These are phyloP conservation scores for Pomatostomus ruficeps DNA, from an alignment of 2,113 vertebrate species.

Conservation along the genomic window DNA sequence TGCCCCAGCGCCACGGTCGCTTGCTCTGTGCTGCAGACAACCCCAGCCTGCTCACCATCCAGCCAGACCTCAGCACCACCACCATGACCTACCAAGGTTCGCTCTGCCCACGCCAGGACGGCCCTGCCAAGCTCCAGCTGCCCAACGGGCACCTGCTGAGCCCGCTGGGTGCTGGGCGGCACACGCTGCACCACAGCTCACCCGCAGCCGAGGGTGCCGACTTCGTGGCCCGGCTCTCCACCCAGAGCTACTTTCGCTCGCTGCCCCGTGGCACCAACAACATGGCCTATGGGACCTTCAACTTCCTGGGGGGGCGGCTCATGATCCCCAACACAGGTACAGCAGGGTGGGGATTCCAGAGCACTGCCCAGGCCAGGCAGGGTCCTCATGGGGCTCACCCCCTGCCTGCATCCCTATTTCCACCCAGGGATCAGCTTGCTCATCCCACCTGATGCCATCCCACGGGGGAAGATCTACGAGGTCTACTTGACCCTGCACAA, in stretches of 20 bases:
- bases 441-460: constrained; percentile 97
- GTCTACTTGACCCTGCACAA: constrained; percentile 96
- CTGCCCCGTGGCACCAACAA: constrained; percentile 86
- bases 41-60: constrained; percentile 96
- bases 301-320: constrained; percentile 93
- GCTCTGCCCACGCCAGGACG: constrained; percentile 87
- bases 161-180: constrained; percentile 86
- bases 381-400: neutral
- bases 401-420: neutral
- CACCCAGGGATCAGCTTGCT: constrained; percentile 90
- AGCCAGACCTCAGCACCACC: constrained; percentile 94
- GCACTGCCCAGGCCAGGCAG: neutral
- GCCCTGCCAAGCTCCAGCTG: constrained; percentile 86
- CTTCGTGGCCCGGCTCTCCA: constrained; percentile 87
- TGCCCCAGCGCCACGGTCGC: accelerated
- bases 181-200: constrained; percentile 90
- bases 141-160: constrained; percentile 91
- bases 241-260: constrained; percentile 93
- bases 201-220: constrained; percentile 80
- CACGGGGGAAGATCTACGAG: constrained; percentile 98
- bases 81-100: constrained; percentile 96
- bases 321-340: constrained; percentile 94
- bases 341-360: neutral
- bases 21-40: constrained; percentile 81
- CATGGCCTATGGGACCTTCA: constrained; percentile 96